Evolutionary conservation across 2,113 vertebrate genomes (phyloP).

Genomic region (Actinemys pallida): DNA sequence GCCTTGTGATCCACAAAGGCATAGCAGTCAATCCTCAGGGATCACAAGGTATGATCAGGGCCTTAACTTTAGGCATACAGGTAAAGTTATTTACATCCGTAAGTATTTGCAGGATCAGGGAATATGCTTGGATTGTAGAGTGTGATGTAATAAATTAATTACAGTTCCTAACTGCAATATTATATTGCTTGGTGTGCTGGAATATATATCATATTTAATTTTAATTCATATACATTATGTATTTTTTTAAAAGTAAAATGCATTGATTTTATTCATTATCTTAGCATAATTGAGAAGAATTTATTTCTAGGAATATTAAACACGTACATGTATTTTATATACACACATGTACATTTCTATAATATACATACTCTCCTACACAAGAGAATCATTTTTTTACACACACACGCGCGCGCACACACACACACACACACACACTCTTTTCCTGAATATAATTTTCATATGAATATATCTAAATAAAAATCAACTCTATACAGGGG

Average conservation of each 20-base stretch:
- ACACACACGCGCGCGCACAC: too few species aligned
- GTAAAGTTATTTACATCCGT: rapidly evolving
- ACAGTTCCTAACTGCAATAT: background rate
- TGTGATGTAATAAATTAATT: rapidly evolving
- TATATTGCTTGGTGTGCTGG: rapidly evolving
- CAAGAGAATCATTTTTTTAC: too few species aligned
- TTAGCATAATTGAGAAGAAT: background rate
- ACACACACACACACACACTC: too few species aligned
- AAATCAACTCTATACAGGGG: background rate
- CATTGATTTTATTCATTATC: background rate
- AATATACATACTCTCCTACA: background rate
- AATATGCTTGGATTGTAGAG: rapidly evolving
- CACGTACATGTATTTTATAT: background rate
- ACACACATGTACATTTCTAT: background rate
- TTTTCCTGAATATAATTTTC: too few species aligned
- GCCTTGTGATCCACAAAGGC: background rate
- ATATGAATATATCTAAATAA: background rate
- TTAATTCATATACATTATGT: background rate
- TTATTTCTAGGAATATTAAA: background rate
- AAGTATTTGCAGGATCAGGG: rapidly evolving
- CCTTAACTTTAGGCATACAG: background rate
- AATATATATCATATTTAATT: rapidly evolving
- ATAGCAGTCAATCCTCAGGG: too few species aligned
- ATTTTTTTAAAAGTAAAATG: background rate
- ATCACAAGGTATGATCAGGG: background rate